Percentiles rank a stretch among this genome's conserved stretches.
Conservation (phyloP, 2,888 invertebrate species). For the Thelaira solivaga region DNA sequence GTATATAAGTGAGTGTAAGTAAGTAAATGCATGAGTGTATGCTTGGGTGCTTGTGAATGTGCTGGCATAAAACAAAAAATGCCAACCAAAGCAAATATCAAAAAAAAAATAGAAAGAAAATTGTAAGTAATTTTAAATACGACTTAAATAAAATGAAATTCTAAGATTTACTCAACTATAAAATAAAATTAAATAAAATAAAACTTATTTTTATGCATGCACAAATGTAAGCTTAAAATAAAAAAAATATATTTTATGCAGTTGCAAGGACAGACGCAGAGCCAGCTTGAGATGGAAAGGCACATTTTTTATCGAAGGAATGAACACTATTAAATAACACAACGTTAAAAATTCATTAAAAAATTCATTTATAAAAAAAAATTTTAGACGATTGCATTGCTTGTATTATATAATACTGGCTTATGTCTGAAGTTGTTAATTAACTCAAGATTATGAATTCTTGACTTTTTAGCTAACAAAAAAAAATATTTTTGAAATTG, state of each 20-base stretch:
- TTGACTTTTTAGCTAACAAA: too few relatives aligned
- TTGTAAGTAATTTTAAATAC: slow-evolving; percentile 52
- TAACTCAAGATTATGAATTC: too few relatives aligned
- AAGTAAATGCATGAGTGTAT: background rate
- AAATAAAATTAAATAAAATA: slow-evolving; percentile 5
- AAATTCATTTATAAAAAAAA: too few relatives aligned
- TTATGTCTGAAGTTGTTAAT: too few relatives aligned
- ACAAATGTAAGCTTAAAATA: background rate
- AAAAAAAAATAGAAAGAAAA: slow-evolving; percentile 15
- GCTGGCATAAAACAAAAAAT: slow-evolving; percentile 41
- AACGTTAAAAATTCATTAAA: too few relatives aligned
- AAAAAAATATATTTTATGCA: background rate
- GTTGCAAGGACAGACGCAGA: background rate
- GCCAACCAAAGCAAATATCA: background rate
- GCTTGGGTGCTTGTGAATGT: background rate
- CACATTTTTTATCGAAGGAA: too few relatives aligned
- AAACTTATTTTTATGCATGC: background rate
- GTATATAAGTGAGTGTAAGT: background rate
- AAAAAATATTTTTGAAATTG: too few relatives aligned
- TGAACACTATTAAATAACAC: too few relatives aligned
- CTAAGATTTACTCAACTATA: slow-evolving; percentile 55
- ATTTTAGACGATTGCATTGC: too few relatives aligned
- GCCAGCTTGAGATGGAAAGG: too few relatives aligned
- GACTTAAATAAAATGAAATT: slow-evolving; percentile 50
- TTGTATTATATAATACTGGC: too few relatives aligned